phyloP scores from a whole-genome alignment of 2,113 vertebrate genomes.

The Dendropsophus ebraccatus region DNA sequence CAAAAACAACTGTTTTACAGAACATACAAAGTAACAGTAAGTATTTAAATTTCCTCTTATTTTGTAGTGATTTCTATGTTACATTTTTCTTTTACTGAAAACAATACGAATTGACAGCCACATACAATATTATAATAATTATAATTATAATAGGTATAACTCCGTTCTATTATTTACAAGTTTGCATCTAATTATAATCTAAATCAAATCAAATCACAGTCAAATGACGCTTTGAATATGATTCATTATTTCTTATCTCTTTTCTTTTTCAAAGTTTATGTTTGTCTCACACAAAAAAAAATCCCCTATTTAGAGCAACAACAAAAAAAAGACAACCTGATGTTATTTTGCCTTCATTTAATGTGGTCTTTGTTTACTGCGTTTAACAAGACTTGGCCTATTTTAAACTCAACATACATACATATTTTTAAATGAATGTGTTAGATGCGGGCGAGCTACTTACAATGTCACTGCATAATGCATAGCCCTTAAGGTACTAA shows the following conservation, averaged over 20 bases:
- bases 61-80: neutral
- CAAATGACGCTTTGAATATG: neutral
- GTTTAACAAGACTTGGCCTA: constrained; percentile 23
- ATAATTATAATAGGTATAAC: neutral
- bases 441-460: constrained; percentile 14
- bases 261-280: neutral
- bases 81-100: neutral
- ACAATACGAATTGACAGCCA: neutral
- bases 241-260: neutral
- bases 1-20: too few species aligned
- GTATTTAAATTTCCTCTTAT: too few species aligned
- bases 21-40: too few species aligned
- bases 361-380: constrained; percentile 12
- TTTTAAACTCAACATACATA: constrained; percentile 36
- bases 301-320: neutral
- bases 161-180: neutral
- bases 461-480: constrained; percentile 54
- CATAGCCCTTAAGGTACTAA: constrained; percentile 53
- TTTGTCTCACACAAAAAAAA: neutral
- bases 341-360: constrained; percentile 5
- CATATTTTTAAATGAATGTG: constrained; percentile 50
- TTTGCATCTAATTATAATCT: neutral
- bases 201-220: too few species aligned
- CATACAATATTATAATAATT: neutral
- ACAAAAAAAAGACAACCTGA: neutral